Conservation (phyloP, 2,888 invertebrate genomes). For the Chorisops tibialis region DNA sequence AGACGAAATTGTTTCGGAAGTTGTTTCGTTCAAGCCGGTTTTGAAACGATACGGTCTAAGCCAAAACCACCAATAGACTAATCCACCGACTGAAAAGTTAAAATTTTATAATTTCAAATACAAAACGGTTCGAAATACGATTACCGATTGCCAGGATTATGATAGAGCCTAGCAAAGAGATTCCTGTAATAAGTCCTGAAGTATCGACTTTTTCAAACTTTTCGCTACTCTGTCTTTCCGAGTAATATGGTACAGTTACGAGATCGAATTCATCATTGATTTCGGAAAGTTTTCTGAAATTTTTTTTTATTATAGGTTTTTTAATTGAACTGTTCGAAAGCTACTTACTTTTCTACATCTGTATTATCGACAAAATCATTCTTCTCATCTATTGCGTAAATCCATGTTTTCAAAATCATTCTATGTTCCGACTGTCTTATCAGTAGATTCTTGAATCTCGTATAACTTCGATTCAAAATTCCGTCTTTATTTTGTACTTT, state of each 20-base stretch:
- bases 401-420: slow-evolving; percentile 35
- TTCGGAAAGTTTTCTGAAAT: not conserved
- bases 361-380: slow-evolving; percentile 29
- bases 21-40: not conserved
- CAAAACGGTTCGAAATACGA: no score
- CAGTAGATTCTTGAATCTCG: not conserved
- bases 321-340: no score
- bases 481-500: not conserved
- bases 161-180: not conserved
- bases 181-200: slow-evolving; percentile 18
- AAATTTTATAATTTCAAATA: not conserved
- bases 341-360: slow-evolving; percentile 36
- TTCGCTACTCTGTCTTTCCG: not conserved
- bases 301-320: no score
- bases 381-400: slow-evolving; percentile 36
- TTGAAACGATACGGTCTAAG: slow-evolving; percentile 10
- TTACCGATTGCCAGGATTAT: not conserved
- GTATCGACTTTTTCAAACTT: not conserved
- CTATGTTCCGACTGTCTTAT: not conserved
- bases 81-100: not conserved
- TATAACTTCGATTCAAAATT: not conserved
- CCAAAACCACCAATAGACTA: slow-evolving; percentile 24
- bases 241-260: not conserved
- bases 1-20: slow-evolving; percentile 3
- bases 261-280: not conserved